Base-by-base conservation (phyloP, 2,888 invertebrate species). In the Sphaerophoria rueppellii region DNA sequence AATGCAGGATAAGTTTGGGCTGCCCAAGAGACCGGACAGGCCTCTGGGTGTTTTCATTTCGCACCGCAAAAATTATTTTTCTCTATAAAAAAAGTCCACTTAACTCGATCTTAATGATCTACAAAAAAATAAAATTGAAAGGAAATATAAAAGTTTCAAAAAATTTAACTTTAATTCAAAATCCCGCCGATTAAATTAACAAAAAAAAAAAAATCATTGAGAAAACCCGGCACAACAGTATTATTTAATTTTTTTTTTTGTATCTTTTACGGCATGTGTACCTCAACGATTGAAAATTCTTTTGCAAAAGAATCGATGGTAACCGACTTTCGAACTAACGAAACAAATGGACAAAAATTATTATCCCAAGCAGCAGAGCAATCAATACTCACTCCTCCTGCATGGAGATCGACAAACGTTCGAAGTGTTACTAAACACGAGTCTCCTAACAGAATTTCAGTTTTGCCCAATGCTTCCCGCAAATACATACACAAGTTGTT, bases 331-430 rank as follows among this genome's bases (percentile, higher is more conserved):
- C 65, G 58, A 83, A 72, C 61, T 74, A 81, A 76, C 76, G 72
- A 43, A 85, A 76, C 4, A 69, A 69, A 70, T 73, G 76, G 83
- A 85, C 79, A 76, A 83, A 72, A 71, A 72, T 24, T 72, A 76
- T 73, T 73, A 85, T 85, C 81, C 81, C 81, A 69, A 85, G 81
- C 76, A 81, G 81, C 75, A 81, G 77, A 74, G 70, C 61, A 83
- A 61, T 61, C 61, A 83, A 61, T 61, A 74, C 89, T 90, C 90
- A 90, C 90, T 82, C 86, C 87, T 82, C 90, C 91, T 89, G 90
- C 91, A 91, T 92, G 92, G 91, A 90, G 92, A 91, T 91, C 91
- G 90, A 90, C 90, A 91, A 91, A 90, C 91, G 92, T 91, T 91
- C 92, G 90, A 90, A 91, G 89, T 90, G 89, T 89, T 91, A 92